A percentile compares a stretch with the other conserved stretches of the same genome.
These are phyloP conservation scores for Stegodyphus mimosarum DNA, from an alignment of 1,140 invertebrate genomes.

Conservation along the genomic window DNA sequence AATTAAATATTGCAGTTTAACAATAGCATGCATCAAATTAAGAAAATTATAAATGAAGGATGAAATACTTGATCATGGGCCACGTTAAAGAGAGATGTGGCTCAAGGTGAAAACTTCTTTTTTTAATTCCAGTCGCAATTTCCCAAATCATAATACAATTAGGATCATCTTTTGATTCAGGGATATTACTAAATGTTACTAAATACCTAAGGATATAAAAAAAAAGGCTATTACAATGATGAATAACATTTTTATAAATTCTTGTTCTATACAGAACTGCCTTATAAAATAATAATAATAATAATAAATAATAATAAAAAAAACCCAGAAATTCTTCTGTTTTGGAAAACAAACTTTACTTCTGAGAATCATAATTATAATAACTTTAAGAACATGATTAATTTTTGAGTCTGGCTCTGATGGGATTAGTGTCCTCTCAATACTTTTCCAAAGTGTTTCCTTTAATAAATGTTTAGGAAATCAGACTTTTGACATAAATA, in stretches of 20 bases:
- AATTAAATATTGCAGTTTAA: no score
- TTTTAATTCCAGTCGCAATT: slow-evolving; percentile 88
- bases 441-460: no score
- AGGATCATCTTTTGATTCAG: slow-evolving; percentile 67
- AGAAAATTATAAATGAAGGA: neutral
- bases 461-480: no score
- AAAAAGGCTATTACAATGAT: neutral
- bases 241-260: neutral
- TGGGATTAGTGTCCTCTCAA: no score
- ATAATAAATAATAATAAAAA: neutral
- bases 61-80: slow-evolving; percentile 84
- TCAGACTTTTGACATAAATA: no score
- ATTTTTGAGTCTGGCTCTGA: neutral
- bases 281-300: neutral
- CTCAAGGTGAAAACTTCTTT: slow-evolving; percentile 89
- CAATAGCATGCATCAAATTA: no score
- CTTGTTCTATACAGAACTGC: neutral
- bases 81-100: slow-evolving; percentile 73
- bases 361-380: neutral
- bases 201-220: slow-evolving; percentile 76
- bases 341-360: neutral
- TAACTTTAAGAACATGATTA: no score
- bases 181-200: slow-evolving; percentile 84
- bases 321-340: neutral
- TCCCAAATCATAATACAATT: slow-evolving; percentile 91